Conservation (phyloP, 2,797 vertebrate species). For the Botia almorhae region DNA sequence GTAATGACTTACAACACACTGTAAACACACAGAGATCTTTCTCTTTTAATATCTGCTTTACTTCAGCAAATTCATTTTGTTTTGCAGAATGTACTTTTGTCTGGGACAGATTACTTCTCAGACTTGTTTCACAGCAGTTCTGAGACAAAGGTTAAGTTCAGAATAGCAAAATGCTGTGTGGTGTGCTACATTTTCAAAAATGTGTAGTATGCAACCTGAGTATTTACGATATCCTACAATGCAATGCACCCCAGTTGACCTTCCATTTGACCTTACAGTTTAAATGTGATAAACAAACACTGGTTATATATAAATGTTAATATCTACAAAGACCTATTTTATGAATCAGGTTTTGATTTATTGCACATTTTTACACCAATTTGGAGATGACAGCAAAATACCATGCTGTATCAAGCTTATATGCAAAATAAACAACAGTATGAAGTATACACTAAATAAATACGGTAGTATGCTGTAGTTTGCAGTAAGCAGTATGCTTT, state of each 20-base stretch:
- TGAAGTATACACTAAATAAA: not conserved
- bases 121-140: not conserved
- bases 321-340: no score
- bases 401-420: no score
- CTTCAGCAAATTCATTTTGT: not conserved
- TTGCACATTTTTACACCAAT: no score
- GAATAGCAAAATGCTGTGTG: not conserved
- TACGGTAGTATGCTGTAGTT: not conserved
- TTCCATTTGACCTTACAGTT: no score
- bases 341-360: no score
- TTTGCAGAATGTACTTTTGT: not conserved
- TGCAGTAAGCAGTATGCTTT: not conserved
- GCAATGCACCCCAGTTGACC: no score
- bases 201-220: no score
- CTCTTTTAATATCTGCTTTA: not conserved
- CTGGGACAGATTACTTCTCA: not conserved
- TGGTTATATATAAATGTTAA: no score
- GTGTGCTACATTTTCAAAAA: not conserved
- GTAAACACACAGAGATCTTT: not conserved
- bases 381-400: no score
- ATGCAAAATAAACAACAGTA: not conserved
- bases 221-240: no score
- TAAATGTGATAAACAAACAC: no score
- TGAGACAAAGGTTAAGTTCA: no score
- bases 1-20: not conserved